Percentiles rank a stretch among this genome's conserved stretches.
Evolutionary conservation across 2,113 vertebrate species (phyloP).

Genomic region (Rhabdomys dilectus): DNA sequence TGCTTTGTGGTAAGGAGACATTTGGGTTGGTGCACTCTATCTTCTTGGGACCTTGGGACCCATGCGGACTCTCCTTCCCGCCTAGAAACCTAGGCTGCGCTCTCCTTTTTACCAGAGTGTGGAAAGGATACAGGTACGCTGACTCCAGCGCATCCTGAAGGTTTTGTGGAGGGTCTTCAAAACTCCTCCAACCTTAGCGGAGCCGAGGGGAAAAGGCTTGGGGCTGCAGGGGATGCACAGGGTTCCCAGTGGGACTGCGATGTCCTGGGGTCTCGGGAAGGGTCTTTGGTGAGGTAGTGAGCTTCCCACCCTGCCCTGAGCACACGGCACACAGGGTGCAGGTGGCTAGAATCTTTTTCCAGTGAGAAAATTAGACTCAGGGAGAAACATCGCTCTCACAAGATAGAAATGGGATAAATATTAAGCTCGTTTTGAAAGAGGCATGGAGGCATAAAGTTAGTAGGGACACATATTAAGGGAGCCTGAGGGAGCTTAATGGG

Average conservation of each 20-base stretch:
- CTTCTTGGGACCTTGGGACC: neutral
- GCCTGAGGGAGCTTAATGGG: neutral
- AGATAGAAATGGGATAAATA: neutral
- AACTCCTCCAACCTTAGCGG: neutral
- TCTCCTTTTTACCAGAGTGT: neutral
- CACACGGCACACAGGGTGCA: no score
- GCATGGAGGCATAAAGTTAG: no score
- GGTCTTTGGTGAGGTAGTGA: neutral
- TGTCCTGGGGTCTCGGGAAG: neutral
- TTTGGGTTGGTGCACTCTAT: neutral
- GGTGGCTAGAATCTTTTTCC: neutral
- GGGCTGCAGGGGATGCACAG: neutral
- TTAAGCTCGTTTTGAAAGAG: constrained; percentile 27
- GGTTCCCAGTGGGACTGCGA: neutral
- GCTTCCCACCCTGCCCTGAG: neutral
- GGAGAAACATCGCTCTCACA: neutral
- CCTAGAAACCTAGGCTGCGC: neutral
- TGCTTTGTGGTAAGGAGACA: constrained; percentile 69
- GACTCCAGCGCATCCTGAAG: neutral
- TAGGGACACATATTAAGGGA: neutral
- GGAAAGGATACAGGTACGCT: neutral
- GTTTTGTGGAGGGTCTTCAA: neutral
- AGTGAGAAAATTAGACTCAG: neutral
- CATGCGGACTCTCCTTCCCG: neutral
- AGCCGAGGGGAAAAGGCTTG: neutral